Base-by-base conservation (phyloP, 1,140 invertebrate species). In the Brachionus plicatilis region DNA sequence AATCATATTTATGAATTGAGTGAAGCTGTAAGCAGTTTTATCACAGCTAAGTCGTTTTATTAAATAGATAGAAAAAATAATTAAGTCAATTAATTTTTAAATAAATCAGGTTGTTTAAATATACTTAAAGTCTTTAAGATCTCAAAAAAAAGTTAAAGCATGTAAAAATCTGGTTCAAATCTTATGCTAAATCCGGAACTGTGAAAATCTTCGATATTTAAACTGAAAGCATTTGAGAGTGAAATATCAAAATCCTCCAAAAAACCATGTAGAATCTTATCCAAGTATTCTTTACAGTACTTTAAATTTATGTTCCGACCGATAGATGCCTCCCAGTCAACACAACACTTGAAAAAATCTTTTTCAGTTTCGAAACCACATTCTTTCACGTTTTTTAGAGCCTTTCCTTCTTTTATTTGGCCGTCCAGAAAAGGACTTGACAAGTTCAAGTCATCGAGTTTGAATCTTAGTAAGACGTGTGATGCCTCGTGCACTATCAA, bases 351-450 rank as follows among this genome's bases (percentile, higher is more conserved):
- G 33, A 68, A 68, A 33, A 68, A 41, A 7, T 68, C 33, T 9
- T 68, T 68, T 68, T 68, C 66, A 68, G 66, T 24, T 68, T 68
- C 66, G 6, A 68, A 68, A n/a, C 66, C 66, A 12, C 66, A 68
- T 68, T 68, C 66, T 68, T 41, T 68, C 6, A 68, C 11, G 11
- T 33, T 68, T 41, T 68, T 68, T 11, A 33, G n/a, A 17, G 8
- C 66, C 12, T 68, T 68, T 33, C 66, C 66, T 41, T 41, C 33
- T 68, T 68, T 68, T 37, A 68, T 68, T 33, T 68, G 66, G 11
- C 7, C 29, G 41, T 68, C 9, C n/a, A 68, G 11, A 68, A 68
- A 68, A 68, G 66, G 66, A 68, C 29, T 68, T 37, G 66, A 68
- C 33, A 68, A 12, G 33, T 68, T 41, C 33, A 68, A 68, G 12